phyloP scores from a whole-genome alignment of 2,797 vertebrate genomes.

The Pangasius krempfi region DNA sequence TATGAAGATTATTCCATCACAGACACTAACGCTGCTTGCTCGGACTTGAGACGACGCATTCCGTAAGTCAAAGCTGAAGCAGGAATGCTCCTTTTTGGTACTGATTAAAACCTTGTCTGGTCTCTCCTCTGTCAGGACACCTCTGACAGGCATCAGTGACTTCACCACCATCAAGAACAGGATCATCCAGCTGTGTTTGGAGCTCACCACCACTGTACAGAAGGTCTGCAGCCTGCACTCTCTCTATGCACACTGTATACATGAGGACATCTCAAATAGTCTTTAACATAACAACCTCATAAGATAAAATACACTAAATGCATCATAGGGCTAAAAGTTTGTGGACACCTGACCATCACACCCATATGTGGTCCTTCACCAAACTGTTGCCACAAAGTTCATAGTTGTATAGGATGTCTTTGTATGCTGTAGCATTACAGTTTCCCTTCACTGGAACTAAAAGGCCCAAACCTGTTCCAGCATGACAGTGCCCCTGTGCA shows the following conservation, averaged over 20 bases:
- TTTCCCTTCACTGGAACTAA: background rate
- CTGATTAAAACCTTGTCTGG: conserved; percentile 6
- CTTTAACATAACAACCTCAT: background rate
- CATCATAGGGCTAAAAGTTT: background rate
- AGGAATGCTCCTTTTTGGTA: background rate
- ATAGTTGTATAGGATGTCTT: background rate
- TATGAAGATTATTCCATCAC: conserved; percentile 18
- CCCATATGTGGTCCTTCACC: background rate
- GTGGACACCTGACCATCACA: background rate
- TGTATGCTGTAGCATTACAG: background rate
- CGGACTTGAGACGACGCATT: conserved; percentile 64
- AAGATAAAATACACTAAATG: background rate
- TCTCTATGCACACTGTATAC: background rate
- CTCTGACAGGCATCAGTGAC: conserved; percentile 84
- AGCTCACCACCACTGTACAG: conserved; percentile 93
- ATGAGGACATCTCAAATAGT: background rate
- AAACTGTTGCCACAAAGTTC: background rate
- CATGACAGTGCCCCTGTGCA: background rate
- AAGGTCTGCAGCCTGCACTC: conserved; percentile 78
- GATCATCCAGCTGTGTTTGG: conserved; percentile 95
- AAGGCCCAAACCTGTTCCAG: background rate
- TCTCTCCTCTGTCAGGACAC: conserved; percentile 74
- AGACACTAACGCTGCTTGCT: background rate
- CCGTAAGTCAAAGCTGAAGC: conserved; percentile 33
- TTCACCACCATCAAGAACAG: conserved; percentile 88